Evolutionary conservation across 2,888 invertebrate species (phyloP).

Genomic region (Ophioninae sp.): DNA sequence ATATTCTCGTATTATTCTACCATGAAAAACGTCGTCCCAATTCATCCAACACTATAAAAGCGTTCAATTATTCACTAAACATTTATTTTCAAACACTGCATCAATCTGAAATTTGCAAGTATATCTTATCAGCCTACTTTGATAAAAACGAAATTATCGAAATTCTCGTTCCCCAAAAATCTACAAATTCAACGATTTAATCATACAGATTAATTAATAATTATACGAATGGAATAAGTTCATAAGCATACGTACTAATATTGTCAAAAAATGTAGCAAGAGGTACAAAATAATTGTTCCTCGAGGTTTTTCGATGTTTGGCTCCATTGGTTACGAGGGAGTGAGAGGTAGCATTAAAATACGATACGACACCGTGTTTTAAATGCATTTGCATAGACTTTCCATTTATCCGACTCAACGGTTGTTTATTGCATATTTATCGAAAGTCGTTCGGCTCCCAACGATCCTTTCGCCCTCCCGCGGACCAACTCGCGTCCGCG

Average conservation of each 20-base stretch:
- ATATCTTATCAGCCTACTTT: background rate
- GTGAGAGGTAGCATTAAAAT: background rate
- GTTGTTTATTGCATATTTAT: constrained; percentile 74
- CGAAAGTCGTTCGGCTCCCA: constrained; percentile 62
- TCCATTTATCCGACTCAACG: constrained; percentile 70
- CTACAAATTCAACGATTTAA: background rate
- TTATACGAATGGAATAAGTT: background rate
- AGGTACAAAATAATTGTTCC: background rate
- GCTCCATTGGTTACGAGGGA: background rate
- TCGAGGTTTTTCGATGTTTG: background rate
- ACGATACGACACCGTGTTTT: constrained; percentile 59
- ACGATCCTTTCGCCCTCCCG: constrained; percentile 12
- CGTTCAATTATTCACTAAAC: no score
- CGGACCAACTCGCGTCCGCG: constrained; percentile 59
- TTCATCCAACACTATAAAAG: no score
- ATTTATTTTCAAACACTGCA: background rate
- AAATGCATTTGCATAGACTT: constrained; percentile 73
- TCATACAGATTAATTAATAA: background rate
- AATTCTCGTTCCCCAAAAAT: background rate
- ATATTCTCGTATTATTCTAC: no score
- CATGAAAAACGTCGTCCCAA: no score
- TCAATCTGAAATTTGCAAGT: background rate
- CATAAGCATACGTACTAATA: background rate
- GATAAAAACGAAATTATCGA: background rate
- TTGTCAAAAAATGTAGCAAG: constrained; percentile 13